Evolutionary conservation across 2,888 invertebrate species (phyloP).

Genomic region (Coleophora deauratella): DNA sequence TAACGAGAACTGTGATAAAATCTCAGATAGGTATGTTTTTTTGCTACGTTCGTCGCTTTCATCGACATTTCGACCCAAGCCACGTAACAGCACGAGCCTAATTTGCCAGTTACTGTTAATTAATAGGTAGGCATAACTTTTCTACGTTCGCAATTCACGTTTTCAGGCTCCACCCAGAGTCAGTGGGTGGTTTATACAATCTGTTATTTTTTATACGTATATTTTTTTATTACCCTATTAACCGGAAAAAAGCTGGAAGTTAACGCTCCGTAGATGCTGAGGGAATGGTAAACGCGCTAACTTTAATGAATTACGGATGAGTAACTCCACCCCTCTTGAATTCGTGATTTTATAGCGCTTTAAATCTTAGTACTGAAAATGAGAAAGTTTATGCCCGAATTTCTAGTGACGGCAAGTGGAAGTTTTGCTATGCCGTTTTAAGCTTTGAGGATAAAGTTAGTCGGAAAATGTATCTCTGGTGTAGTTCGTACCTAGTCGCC

Average conservation of each 20-base stretch:
- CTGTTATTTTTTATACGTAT: slow-evolving; percentile 36
- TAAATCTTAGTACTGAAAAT: slow-evolving; percentile 53
- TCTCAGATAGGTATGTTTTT: slow-evolving; percentile 4
- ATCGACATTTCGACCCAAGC: not conserved
- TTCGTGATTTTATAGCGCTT: slow-evolving; percentile 57
- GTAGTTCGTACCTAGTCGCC: not conserved
- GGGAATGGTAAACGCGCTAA: slow-evolving; percentile 58
- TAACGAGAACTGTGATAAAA: slow-evolving; percentile 15
- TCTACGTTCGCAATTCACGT: slow-evolving; percentile 20
- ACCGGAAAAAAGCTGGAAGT: slow-evolving; percentile 42
- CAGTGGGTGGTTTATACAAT: slow-evolving; percentile 27
- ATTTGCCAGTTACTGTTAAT: slow-evolving; percentile 31
- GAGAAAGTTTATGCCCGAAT: slow-evolving; percentile 47
- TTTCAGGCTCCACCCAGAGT: slow-evolving; percentile 20
- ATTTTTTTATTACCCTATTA: slow-evolving; percentile 64
- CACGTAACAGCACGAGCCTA: slow-evolving; percentile 21
- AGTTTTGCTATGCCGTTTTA: slow-evolving; percentile 3
- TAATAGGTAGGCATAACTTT: slow-evolving; percentile 32
- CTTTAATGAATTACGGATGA: slow-evolving; percentile 69
- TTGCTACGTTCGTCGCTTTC: not conserved
- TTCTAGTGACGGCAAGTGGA: slow-evolving; percentile 22
- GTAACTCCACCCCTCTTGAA: slow-evolving; percentile 51
- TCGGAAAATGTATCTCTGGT: not conserved
- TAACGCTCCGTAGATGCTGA: slow-evolving; percentile 45
- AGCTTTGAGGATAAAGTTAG: not conserved